Base-by-base conservation (phyloP, 2,113 vertebrate species). In the Passer domesticus region DNA sequence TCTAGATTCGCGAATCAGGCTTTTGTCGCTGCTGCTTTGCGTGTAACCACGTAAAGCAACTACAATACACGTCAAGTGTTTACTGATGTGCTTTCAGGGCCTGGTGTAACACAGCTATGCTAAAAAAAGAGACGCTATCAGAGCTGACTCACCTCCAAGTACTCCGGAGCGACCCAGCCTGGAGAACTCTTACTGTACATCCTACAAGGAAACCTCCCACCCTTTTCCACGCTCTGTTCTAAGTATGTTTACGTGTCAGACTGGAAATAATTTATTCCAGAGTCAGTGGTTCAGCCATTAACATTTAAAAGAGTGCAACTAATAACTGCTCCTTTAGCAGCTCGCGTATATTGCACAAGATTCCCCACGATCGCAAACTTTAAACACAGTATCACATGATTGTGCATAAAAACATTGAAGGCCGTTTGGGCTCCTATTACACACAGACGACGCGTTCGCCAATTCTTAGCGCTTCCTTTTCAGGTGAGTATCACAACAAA, bases 71-170 rank as follows among this genome's bases (percentile, higher is more conserved):
- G 19, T 67, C 94, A 83, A 44, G 39, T 86, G 88, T 73, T 93
- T 80, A 41, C 72, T 8, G 35, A 39, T 72, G 60, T 52, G 33
- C 90, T 92, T 84, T 24, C 92, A 83, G 77, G 74, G 56, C 20
- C 39, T 64, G 69, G 12, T 47, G n/a, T 44, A 89, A 75, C 27
- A 69, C 2, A 63, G 50, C 89, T 30, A 15, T 0, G 47, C 85
- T 83, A 94, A 93, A 95, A 94, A 91, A 81, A 78, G 93, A 49
- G 73, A 37, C 46, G 4, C 56, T 87, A 89, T 90, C 80, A 56
- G 81, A 83, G 86, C 94, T 93, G 94, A 95, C 79, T 96, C 94
- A 92, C 80, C 74, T 68, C 78, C 69, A 70, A 11, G 11, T 59
- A 81, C 46, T 85, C 27, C 37, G 0, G 31, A 76, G 66, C 2